phyloP scores from a whole-genome alignment of 2,113 vertebrate genomes.

The Dicrurus megarhynchus region DNA sequence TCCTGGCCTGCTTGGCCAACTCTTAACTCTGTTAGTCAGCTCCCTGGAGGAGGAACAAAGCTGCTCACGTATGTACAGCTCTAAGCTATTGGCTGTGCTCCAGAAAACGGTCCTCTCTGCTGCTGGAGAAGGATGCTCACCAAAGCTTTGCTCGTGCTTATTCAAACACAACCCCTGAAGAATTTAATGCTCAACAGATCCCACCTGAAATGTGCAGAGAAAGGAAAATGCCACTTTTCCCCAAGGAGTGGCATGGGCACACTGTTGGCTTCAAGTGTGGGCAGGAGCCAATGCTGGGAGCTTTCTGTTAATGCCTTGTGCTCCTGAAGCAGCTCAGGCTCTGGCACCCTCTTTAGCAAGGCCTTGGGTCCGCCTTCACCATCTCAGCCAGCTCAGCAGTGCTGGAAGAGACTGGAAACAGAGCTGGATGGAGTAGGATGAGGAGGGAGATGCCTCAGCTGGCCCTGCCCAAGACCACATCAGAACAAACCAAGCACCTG shows the following conservation, averaged over 20 bases:
- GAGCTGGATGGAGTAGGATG: not conserved
- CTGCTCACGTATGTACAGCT: not conserved
- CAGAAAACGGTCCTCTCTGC: not conserved
- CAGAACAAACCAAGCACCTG: not conserved
- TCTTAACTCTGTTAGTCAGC: constrained; percentile 26
- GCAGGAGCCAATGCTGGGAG: not conserved
- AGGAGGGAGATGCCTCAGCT: not conserved
- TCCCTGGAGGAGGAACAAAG: constrained; percentile 33
- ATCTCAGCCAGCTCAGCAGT: not conserved
- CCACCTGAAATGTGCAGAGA: not conserved
- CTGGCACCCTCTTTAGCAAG: not conserved
- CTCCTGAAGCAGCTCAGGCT: not conserved
- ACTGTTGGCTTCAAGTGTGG: not conserved
- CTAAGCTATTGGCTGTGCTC: constrained; percentile 21
- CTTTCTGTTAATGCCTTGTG: not conserved
- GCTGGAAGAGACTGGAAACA: not conserved
- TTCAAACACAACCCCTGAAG: not conserved
- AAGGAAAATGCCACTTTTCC: not conserved
- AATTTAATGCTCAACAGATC: not conserved
- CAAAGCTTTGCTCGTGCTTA: not conserved
- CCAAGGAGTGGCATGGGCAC: rapidly evolving
- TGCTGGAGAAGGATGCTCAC: not conserved
- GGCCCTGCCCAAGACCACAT: not conserved
- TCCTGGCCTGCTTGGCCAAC: not conserved
- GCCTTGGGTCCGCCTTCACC: not conserved